Evolutionary conservation across 2,888 invertebrate genomes (phyloP), one percentile per base, ranked within the genome.

Genomic region (Caenorhabditis sp.): DNA sequence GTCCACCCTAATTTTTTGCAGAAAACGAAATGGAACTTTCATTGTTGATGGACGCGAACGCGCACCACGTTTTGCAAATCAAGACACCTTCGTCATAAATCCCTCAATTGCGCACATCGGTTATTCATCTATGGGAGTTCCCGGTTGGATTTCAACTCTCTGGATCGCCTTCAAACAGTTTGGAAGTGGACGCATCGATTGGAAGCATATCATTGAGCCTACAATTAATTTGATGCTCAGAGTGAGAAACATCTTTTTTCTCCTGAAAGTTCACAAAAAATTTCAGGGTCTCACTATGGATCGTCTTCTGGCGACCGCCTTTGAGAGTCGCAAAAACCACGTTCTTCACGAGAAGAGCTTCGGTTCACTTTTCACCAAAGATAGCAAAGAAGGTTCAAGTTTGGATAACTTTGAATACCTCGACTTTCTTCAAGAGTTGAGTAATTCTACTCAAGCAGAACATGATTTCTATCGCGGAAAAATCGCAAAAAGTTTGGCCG

Each of bases 381-480:
- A 66, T 12, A 60, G 59, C 10, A 43, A 66, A 23, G 69, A 70
- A 26, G 60, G 60, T 0, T 38, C 5, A 1, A 21, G 23, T 21
- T 25, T 74, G 7, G 21, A 56, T 17, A 70, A 74, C 52, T 38
- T 1, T 5, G 67, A 66, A 25, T 74, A 69, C 17, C 53, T 43
- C 20, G 53, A 63, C 17, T 70, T 74, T 61, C 25, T 74, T 60
- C 50, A 60, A 14, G 21, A 50, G 7, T 12, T 74, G 36, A 58
- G 38, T 7, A 68, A 60, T 21, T 66, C 74, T 4, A 26, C 49
- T 1, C 59, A 74, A n/a, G 66, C 74, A 3, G 69, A 72, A 25
- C 71, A 77, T 21, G 67, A 77, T 52, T 79, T 79, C 52, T 79
- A 79, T 59, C 62, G 63, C 10, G 79, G 79, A 17, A 58, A 74